phyloP scores from a whole-genome alignment of 2,113 vertebrate species.

The Neolamprologus falcicula region DNA sequence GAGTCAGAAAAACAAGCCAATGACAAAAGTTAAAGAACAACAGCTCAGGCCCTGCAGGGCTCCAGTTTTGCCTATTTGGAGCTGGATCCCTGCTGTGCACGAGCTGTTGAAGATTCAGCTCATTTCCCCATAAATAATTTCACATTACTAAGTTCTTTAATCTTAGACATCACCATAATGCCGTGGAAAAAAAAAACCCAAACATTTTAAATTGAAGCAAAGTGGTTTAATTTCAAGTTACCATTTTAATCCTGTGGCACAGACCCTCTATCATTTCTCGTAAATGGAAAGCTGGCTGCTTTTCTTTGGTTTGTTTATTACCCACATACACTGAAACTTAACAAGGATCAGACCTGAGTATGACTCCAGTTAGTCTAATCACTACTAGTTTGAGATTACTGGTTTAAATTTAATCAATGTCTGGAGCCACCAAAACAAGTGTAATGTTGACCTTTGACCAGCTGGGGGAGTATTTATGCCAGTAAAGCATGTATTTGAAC shows the following conservation, averaged over 20 bases:
- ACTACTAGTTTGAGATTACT: not conserved
- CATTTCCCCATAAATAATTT: not conserved
- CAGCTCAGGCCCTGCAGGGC: not conserved
- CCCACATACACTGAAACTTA: not conserved
- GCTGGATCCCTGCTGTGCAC: not conserved
- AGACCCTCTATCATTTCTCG: not conserved
- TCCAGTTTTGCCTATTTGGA: not conserved
- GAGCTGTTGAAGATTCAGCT: not conserved
- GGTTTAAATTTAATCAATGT: not conserved
- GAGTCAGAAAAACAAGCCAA: not conserved
- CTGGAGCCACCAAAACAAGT: not conserved
- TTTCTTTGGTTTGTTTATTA: not conserved
- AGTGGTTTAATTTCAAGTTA: not conserved
- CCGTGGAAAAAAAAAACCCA: fast-evolving
- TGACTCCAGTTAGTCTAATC: not conserved
- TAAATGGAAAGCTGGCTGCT: not conserved
- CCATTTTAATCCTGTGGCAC: not conserved
- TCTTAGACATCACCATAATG: not conserved
- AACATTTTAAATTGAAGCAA: not conserved
- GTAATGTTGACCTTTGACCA: not conserved
- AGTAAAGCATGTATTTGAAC: not conserved
- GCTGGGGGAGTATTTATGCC: not conserved
- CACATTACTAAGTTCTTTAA: not conserved
- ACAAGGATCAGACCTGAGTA: not conserved
- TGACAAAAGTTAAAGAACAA: not conserved